A percentile compares a stretch with the other conserved stretches of the same genome.
These are phyloP conservation scores for Micromussa lordhowensis DNA, from an alignment of 92 coral and sea anemone species.

Conservation along the genomic window DNA sequence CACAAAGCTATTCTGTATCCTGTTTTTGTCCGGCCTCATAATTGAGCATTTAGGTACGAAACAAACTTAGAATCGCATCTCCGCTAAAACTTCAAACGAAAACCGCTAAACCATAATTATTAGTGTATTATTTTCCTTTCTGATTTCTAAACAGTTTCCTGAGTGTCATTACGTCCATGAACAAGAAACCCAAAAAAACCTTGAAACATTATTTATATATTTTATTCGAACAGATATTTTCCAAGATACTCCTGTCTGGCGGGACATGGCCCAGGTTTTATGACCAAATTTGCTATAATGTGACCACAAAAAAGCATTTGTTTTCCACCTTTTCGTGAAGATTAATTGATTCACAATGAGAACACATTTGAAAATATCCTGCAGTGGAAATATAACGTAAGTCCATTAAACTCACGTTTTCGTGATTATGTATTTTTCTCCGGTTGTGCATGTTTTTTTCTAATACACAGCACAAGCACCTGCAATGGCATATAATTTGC, in stretches of 20 bases:
- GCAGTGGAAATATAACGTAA: neutral
- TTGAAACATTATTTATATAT: neutral
- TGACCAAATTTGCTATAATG: neutral
- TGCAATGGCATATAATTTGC: conserved; percentile 15
- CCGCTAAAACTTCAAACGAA: neutral
- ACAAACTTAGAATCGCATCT: neutral
- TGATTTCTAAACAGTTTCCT: neutral
- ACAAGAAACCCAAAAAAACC: neutral
- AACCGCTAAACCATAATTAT: neutral
- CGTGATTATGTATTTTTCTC: neutral
- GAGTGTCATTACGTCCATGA: neutral
- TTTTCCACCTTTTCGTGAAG: neutral
- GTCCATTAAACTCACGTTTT: neutral
- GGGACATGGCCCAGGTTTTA: neutral
- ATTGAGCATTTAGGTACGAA: neutral
- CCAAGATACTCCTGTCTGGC: neutral
- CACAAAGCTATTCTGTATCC: neutral
- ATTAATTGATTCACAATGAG: neutral
- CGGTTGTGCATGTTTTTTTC: neutral
- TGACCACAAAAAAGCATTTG: neutral
- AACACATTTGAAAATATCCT: neutral
- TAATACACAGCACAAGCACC: neutral
- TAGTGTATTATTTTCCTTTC: neutral
- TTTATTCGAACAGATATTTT: neutral
- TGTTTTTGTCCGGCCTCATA: neutral